Base-by-base conservation (phyloP, 2,797 vertebrate genomes). In the Sciaenops ocellatus region DNA sequence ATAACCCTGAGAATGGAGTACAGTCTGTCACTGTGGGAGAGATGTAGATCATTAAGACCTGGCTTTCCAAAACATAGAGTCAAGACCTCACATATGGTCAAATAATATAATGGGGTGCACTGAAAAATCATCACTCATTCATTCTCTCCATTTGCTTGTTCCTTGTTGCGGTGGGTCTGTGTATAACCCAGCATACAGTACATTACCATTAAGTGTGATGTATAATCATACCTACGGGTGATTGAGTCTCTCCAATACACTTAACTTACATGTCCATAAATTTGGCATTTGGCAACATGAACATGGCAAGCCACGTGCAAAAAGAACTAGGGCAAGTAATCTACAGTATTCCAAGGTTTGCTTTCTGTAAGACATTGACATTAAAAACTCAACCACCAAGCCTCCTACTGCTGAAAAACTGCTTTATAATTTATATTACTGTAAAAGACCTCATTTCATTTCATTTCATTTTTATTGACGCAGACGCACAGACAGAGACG, bases 371-470 rank as follows among this genome's bases (percentile, higher is more conserved):
- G 63, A 69, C 61, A 69, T 59, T 64, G 51, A 24, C 44, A n/a
- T 66, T 78, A 47, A 74, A 73, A 65, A 34, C 44, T 41, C 8
- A 75, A 75, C 78, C 50, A 3, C 85, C 42, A 17, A 65, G 22
- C 28, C 48, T 69, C 59, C 50, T 52, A 54, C 69, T 42, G 15
- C 50, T 73, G n/a, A 85, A 80, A 80, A 78, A 76, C 51, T 22
- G 62, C 77, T 83, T 78, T 38, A 66, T 61, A 70, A 80, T 85
- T 88, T 76, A 85, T 71, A 51, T 76, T 78, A 72, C 70, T 84
- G 62, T 85, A 78, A 86, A 88, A 86, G 30, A 78, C 20, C 77
- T 85, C 41, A 80, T 83, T 82, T 78, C 38, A 69, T 74, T 80
- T 81, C 51, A 64, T 61, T 79, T 76, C 22, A 62, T 15, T 84